Conservation (phyloP, 2,888 invertebrate species). For the Taenaris catops region DNA sequence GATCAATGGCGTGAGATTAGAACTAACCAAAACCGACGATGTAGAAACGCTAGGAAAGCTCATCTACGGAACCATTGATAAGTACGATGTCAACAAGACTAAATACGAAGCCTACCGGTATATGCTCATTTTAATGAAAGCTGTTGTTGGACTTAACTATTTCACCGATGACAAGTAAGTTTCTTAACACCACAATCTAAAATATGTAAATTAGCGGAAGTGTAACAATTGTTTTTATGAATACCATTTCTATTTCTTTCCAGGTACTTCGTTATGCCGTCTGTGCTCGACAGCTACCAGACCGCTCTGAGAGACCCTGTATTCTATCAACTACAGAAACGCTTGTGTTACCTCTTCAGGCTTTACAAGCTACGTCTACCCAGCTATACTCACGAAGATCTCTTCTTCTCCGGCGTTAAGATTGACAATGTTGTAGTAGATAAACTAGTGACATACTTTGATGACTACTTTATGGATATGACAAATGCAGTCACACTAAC, state of each 20-base stretch:
- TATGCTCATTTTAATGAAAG: slow-evolving; percentile 75
- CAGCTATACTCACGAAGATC: slow-evolving; percentile 80
- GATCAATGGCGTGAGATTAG: slow-evolving; percentile 55
- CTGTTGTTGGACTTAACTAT: slow-evolving; percentile 58
- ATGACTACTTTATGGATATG: slow-evolving; percentile 82
- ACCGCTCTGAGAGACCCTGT: slow-evolving; percentile 87
- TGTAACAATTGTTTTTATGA: too few species aligned
- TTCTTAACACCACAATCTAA: too few species aligned
- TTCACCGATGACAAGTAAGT: slow-evolving; percentile 53
- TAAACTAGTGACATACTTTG: slow-evolving; percentile 84
- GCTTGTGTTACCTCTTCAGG: slow-evolving; percentile 73
- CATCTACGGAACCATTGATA: slow-evolving; percentile 64
- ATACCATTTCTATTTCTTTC: slow-evolving; percentile 30
- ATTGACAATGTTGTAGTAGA: slow-evolving; percentile 82
- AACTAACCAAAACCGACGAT: slow-evolving; percentile 64
- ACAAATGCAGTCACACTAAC: slow-evolving; percentile 78
- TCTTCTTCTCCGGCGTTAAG: slow-evolving; percentile 81
- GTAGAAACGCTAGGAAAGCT: slow-evolving; percentile 75
- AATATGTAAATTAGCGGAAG: too few species aligned
- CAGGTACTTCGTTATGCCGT: slow-evolving; percentile 73
- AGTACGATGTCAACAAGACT: slow-evolving; percentile 45
- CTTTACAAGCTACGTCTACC: slow-evolving; percentile 80
- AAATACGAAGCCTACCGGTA: slow-evolving; percentile 73
- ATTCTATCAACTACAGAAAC: slow-evolving; percentile 84
- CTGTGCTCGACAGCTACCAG: slow-evolving; percentile 80